Base-by-base conservation (phyloP, 2,888 invertebrate genomes). In the Rhodophaea formosa region DNA sequence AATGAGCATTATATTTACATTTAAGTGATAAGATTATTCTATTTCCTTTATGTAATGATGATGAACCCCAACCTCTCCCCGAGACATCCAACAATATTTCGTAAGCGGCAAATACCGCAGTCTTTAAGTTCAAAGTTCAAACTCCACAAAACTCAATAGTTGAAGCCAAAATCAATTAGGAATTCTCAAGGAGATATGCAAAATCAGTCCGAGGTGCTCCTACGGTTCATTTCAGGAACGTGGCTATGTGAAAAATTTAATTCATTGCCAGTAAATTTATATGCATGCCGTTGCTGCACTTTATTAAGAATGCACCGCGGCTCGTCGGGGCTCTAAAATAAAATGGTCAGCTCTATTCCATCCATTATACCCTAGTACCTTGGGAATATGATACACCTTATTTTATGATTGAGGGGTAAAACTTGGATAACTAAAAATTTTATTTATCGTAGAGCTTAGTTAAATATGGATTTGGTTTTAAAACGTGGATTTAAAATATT, bases 211-310 rank as follows among this genome's bases (percentile, higher is more conserved):
- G 49, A n/a, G 47, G 12, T 23, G 46, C 23, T 62, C 59, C 65
- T 66, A 67, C 65, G 62, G 65, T 70, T 71, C 67, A 68, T 64
- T 71, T 72, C 69, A 68, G 63, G 64, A 64, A 77, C 77, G 76
- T 72, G 71, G 73, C 76, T 76, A 83, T 84, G 80, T 75, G 80
- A 82, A 84, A 84, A 85, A 84, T 83, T 82, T 83, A 83, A 85
- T 86, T 84, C 82, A 80, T 80, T 72, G 76, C 76, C 65, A 65
- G 70, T 68, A 71, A 75, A 83, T 84, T 87, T 82, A 80, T 87
- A 87, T 87, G 86, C 86, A 87, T 84, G 77, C 83, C 86, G 69
- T 75, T 75, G 63, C 75, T 82, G 84, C 80, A 83, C 72, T 84
- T 75, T 81, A 84, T 84, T 83, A 84, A 77, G 80, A 83, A 85